Percentiles rank a stretch among this genome's conserved stretches.
Evolutionary conservation across 2,888 invertebrate genomes (phyloP).

Genomic region (Lissonota sp.): DNA sequence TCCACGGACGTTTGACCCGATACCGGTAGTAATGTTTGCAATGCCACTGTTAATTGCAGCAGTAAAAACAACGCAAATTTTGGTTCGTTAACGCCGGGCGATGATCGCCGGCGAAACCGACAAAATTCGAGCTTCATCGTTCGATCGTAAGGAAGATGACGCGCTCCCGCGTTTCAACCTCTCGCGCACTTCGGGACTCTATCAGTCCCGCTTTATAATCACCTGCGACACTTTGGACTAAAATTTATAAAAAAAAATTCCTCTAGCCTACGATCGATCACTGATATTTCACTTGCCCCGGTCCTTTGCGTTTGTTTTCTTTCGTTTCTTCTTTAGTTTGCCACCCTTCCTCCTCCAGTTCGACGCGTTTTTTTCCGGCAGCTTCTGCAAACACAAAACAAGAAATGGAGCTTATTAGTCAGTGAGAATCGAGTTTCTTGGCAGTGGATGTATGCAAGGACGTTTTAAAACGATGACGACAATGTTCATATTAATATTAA

Average conservation of each 20-base stretch:
- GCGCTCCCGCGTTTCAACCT: not conserved
- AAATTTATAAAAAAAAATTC: conserved; percentile 3
- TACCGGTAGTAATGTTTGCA: conserved; percentile 35
- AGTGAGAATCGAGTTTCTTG: no score
- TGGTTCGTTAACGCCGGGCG: conserved; percentile 61
- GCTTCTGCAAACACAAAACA: no score
- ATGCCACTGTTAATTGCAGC: conserved; percentile 64
- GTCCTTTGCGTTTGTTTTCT: not conserved
- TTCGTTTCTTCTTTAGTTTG: not conserved
- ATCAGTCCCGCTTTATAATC: conserved; percentile 13
- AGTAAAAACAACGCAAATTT: conserved; percentile 65
- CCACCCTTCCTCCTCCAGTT: no score
- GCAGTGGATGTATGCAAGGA: no score
- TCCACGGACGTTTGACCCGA: conserved; percentile 82
- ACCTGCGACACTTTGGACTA: conserved; percentile 33
- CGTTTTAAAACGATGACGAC: no score
- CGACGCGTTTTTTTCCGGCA: no score
- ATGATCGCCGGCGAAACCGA: conserved; percentile 65
- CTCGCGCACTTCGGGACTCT: conserved; percentile 38
- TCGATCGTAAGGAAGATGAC: conserved; percentile 2
- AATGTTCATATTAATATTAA: no score
- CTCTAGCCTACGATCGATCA: conserved; percentile 64
- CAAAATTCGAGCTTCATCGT: conserved; percentile 54
- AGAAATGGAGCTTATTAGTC: no score
- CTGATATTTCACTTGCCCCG: conserved; percentile 58